These are phyloP conservation scores for Alectoris magna DNA, from an alignment of 2,797 vertebrate species.

Conservation along the genomic window DNA sequence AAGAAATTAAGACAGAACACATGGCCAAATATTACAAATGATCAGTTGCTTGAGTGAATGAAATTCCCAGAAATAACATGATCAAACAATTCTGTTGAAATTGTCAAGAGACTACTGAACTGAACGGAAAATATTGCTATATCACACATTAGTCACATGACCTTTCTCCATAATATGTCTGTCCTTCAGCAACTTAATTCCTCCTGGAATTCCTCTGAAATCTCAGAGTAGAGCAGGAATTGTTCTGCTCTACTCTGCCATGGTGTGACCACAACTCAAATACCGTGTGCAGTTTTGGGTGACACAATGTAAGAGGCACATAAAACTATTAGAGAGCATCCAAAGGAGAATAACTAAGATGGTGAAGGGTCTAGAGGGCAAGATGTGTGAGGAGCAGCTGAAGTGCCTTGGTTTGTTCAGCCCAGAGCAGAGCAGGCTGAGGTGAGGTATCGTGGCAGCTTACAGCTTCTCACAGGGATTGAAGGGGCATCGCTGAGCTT, in stretches of 20 bases:
- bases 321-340: background rate
- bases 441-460: background rate
- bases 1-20: background rate
- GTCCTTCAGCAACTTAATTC: background rate
- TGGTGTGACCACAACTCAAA: background rate
- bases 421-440: background rate
- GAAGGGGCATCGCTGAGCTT: background rate
- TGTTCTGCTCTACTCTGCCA: background rate
- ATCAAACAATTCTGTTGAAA: background rate
- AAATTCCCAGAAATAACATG: background rate
- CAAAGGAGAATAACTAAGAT: background rate
- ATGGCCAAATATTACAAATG: background rate
- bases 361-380: background rate
- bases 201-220: background rate
- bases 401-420: background rate
- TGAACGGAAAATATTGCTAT: background rate
- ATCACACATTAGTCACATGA: background rate
- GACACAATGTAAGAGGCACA: background rate
- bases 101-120: background rate
- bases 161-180: background rate
- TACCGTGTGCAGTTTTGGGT: too few species aligned
- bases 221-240: too few species aligned
- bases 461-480: background rate
- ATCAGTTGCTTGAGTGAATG: background rate
- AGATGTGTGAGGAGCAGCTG: background rate